Conservation (phyloP, 2,113 vertebrate species). For the Ceyx melanurus region DNA sequence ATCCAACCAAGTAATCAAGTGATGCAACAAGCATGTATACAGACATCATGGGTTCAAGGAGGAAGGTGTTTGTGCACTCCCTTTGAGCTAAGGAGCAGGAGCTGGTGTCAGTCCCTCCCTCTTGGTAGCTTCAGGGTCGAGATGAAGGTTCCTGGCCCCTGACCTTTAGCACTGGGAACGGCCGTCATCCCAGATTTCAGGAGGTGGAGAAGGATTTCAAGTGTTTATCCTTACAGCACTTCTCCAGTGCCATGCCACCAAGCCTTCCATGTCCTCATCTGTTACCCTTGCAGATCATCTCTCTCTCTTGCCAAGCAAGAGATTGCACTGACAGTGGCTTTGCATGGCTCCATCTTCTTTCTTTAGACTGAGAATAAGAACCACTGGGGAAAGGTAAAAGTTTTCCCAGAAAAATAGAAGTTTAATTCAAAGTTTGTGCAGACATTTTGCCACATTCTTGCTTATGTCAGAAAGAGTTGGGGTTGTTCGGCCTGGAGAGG, state of each 20-base stretch:
- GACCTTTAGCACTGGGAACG: not conserved
- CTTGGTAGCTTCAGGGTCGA: not conserved
- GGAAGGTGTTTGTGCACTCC: not conserved
- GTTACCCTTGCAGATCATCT: not conserved
- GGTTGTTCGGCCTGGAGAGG: not conserved
- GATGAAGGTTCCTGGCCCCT: not conserved
- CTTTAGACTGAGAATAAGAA: not conserved
- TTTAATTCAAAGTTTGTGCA: not conserved
- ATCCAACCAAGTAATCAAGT: not conserved
- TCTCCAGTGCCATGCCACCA: not conserved
- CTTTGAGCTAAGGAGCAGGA: not conserved
- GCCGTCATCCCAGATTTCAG: not conserved
- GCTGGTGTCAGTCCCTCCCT: not conserved
- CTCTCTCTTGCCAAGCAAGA: not conserved
- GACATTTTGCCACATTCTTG: not conserved
- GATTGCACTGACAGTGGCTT: not conserved
- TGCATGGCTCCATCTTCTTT: not conserved
- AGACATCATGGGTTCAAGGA: not conserved
- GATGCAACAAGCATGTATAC: not conserved
- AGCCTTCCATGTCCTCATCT: not conserved
- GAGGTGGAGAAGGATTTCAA: not conserved
- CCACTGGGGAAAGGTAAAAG: not conserved
- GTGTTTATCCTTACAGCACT: not conserved
- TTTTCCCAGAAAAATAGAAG: not conserved
- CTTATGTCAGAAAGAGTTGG: fast-evolving